Evolutionary conservation across 2,888 invertebrate genomes (phyloP).

Genomic region (Keiferia lycopersicella): DNA sequence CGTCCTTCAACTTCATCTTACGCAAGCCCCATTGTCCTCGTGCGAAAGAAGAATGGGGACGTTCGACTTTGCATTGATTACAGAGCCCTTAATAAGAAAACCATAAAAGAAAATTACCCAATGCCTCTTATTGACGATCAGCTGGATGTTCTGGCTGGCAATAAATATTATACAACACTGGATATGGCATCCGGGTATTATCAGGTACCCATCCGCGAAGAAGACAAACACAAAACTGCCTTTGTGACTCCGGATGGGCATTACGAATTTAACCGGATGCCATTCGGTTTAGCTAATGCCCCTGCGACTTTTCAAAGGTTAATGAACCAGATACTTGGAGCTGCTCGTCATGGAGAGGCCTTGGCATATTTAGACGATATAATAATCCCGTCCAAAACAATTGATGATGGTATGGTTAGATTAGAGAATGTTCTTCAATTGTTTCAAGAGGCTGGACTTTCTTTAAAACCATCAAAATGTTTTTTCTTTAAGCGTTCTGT

Average conservation of each 20-base stretch:
- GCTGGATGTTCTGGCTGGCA: conserved; percentile 27
- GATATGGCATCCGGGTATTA: conserved; percentile 32
- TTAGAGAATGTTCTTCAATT: too few relatives aligned
- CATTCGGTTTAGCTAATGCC: conserved; percentile 50
- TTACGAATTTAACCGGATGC: conserved; percentile 47
- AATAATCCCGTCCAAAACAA: too few relatives aligned
- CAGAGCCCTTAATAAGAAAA: conserved; percentile 15
- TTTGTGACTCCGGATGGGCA: conserved; percentile 43
- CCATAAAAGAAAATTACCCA: conserved; percentile 30
- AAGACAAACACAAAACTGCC: conserved; percentile 36
- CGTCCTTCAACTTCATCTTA: conserved; percentile 8
- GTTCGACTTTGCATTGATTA: conserved; percentile 12
- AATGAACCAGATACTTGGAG: conserved; percentile 26
- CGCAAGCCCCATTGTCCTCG: conserved; percentile 15
- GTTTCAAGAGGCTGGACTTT: too few relatives aligned
- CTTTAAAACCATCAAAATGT: neutral
- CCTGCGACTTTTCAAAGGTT: conserved; percentile 46
- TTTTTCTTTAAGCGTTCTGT: neutral
- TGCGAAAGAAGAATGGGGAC: conserved; percentile 15
- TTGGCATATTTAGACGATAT: conserved; percentile 26
- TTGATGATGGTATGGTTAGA: too few relatives aligned
- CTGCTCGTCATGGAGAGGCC: conserved; percentile 20
- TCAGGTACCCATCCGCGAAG: conserved; percentile 31
- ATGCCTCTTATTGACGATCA: conserved; percentile 32
- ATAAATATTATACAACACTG: conserved; percentile 28